Conservation (phyloP, 30 jellyfish, hydroid and myxozoan genomes). For the Nemopilema nomurai region DNA sequence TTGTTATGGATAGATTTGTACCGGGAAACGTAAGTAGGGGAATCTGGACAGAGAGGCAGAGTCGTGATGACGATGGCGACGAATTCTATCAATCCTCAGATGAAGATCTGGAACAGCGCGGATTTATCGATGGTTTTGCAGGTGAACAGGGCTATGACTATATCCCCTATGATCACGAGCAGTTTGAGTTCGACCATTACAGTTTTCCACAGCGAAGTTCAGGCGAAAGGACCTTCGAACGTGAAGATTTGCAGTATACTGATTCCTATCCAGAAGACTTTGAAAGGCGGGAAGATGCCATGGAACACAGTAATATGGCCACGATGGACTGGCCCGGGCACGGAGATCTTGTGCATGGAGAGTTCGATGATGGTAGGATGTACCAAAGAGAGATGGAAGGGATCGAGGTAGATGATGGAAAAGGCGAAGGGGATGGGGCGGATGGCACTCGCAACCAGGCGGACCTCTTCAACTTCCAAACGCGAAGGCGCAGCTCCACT, state of each 20-base stretch:
- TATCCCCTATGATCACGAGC: not conserved
- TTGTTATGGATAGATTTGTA: not conserved
- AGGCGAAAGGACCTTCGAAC: not conserved
- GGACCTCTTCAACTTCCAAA: too few species aligned
- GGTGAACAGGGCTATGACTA: not conserved
- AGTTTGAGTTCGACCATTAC: not conserved
- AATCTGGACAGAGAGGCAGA: conserved; percentile 41
- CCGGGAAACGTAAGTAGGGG: conserved; percentile 11
- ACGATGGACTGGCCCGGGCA: not conserved
- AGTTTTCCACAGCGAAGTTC: not conserved
- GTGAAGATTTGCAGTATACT: too few species aligned
- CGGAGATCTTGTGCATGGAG: not conserved
- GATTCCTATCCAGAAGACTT: not conserved
- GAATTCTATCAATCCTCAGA: conserved; percentile 30
- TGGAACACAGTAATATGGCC: not conserved
- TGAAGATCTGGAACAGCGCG: conserved; percentile 22
- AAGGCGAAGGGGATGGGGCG: not conserved
- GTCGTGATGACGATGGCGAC: conserved; percentile 11
- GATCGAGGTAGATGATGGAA: not conserved
- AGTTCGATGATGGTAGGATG: not conserved
- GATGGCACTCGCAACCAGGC: not conserved
- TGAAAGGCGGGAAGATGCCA: not conserved
- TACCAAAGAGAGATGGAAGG: not conserved
- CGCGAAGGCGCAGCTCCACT: conserved; percentile 40
- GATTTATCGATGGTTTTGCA: not conserved